Conservation (phyloP, 2,888 invertebrate species). For the Xestoiulus laeticollis region DNA sequence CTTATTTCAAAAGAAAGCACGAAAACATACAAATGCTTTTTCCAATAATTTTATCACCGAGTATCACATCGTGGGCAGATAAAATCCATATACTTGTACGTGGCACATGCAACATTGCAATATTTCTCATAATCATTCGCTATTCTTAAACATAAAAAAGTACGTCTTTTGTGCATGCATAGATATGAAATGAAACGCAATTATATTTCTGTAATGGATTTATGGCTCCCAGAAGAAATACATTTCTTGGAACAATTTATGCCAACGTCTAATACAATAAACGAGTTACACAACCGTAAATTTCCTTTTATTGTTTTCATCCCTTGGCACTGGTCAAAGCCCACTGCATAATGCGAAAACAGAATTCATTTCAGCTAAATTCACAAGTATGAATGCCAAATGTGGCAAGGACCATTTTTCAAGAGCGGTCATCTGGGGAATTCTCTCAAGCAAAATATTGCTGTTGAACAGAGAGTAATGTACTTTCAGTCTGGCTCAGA, state of each 20-base stretch:
- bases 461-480: neutral
- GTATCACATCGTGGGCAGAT: neutral
- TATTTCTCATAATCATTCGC: neutral
- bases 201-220: slow-evolving; percentile 38
- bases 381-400: neutral
- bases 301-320: slow-evolving; percentile 27
- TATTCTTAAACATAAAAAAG: neutral
- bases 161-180: neutral
- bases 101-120: neutral
- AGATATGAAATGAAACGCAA: neutral
- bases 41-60: neutral
- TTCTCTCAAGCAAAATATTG: neutral
- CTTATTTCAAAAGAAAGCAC: neutral
- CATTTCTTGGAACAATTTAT: neutral
- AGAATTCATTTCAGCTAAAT: neutral
- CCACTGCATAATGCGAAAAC: neutral
- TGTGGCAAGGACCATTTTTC: neutral
- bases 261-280: slow-evolving; percentile 23
- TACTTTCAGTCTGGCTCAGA: neutral
- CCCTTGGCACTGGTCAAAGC: neutral
- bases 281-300: slow-evolving; percentile 36
- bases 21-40: neutral
- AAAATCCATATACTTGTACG: neutral
- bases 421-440: neutral
- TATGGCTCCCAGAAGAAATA: neutral